Base-by-base conservation (phyloP, 2,797 vertebrate genomes). In the Anniella stebbinsi region DNA sequence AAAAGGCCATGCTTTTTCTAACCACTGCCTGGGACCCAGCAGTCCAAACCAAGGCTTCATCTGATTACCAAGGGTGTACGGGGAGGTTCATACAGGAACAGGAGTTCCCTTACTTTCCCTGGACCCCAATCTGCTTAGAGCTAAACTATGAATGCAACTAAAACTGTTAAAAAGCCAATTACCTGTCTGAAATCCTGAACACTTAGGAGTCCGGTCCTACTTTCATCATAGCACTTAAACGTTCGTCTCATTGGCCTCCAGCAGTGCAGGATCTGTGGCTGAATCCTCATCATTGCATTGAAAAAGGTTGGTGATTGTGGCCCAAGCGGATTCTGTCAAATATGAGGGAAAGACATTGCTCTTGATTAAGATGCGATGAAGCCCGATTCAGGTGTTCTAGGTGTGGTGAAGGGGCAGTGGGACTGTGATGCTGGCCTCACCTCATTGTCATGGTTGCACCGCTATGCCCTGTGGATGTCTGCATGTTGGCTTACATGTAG, bases 111-210 rank as follows among this genome's bases (percentile, higher is more conserved):
- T 21, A 33, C n/a, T n/a, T 12, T 15, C 18, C 60, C 57, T 63
- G 7, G 9, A 80, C 76, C 76, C n/a, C 54, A 66, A 69, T 54
- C 28, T 75, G 9, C 1, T 92, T 89, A 48, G 3, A 6, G 60
- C 0, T 60, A 86, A 54, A 67, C 70, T 80, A 36, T 54, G 66
- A 93, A 81, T 10, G 0, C 45, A 84, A 30, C n/a, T 2, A 4
- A 84, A 51, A 36, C 21, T 21, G 57, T n/a, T 81, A 18, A 73
- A 45, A 80, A 76, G 25, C 4, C 15, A 3, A 7, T 94, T 95
- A 98, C 97, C 97, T 97, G 97, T 94, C 96, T 96, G 94, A 98
- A 98, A 88, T 97, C 96, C 11, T 95, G 95, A 57, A 96, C 73
- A 0, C 93, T 96, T 78, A 98, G 91, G 0, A 95, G 92, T 54